A percentile compares a stretch with the other conserved stretches of the same genome.
These are phyloP conservation scores for Odontomyia ornata DNA, from an alignment of 2,888 invertebrate species.

Conservation along the genomic window DNA sequence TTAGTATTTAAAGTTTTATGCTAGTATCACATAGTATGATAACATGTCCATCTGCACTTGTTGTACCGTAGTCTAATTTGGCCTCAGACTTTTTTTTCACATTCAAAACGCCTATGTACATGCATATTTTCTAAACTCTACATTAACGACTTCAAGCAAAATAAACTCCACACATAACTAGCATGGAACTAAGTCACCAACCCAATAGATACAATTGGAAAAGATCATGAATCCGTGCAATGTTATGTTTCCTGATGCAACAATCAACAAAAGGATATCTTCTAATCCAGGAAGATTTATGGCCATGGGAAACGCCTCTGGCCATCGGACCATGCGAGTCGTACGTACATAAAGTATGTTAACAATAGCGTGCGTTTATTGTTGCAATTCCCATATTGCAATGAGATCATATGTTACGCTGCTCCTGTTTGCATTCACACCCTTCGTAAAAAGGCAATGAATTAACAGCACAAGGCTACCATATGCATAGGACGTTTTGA, in stretches of 20 bases:
- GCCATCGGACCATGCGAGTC: conserved; percentile 18
- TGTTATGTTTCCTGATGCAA: conserved; percentile 18
- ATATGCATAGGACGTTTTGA: neutral
- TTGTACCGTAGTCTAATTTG: too few species aligned
- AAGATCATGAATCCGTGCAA: conserved; percentile 1
- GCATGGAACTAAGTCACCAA: too few species aligned
- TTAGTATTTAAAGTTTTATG: too few species aligned
- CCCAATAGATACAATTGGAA: neutral
- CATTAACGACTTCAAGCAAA: too few species aligned
- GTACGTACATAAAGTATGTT: neutral
- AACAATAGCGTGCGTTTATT: conserved; percentile 11
- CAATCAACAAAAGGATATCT: conserved; percentile 41
- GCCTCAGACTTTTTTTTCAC: too few species aligned
- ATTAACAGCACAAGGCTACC: neutral
- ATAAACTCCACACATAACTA: too few species aligned
- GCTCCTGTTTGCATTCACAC: conserved; percentile 30
- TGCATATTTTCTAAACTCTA: too few species aligned
- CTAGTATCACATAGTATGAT: too few species aligned
- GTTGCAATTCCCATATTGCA: conserved; percentile 34
- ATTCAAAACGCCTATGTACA: too few species aligned
- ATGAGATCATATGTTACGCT: neutral
- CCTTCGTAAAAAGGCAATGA: conserved; percentile 17
- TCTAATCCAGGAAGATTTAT: conserved; percentile 50
- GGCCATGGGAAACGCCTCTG: conserved; percentile 49
- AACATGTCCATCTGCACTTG: too few species aligned